Conservation (phyloP, 1,140 invertebrate genomes). For the Lordiphosa mommai region DNA sequence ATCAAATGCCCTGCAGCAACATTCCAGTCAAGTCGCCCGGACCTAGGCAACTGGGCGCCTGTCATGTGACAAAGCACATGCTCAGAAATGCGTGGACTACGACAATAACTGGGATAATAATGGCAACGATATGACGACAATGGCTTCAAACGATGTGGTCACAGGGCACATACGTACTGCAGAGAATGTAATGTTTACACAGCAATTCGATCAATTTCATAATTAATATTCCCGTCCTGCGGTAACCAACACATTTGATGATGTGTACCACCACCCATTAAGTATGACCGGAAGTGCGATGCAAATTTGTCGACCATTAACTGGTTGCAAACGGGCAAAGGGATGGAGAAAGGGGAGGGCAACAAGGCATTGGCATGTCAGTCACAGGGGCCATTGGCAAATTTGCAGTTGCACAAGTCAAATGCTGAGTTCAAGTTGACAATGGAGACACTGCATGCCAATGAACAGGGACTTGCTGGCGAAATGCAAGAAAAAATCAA, state of each 20-base stretch:
- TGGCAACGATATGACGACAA: too few species aligned
- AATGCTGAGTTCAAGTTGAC: conserved; percentile 37
- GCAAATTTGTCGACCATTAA: conserved; percentile 25
- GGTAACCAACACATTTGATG: neutral
- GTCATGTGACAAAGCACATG: too few species aligned
- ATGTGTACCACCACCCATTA: neutral
- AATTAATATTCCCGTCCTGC: conserved; percentile 25
- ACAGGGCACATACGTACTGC: conserved; percentile 1
- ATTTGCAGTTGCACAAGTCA: conserved; percentile 51
- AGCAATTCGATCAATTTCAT: conserved; percentile 51
- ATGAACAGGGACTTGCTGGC: conserved; percentile 41
- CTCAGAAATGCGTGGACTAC: neutral
- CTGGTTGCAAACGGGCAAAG: conserved; percentile 8
- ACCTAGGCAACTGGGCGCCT: too few species aligned
- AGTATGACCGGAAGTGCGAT: neutral
- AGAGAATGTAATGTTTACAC: conserved; percentile 41
- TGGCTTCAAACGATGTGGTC: conserved; percentile 9
- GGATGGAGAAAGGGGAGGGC: neutral
- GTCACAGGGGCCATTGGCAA: conserved; percentile 51
- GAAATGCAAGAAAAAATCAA: conserved; percentile 31
- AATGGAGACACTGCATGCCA: conserved; percentile 56
- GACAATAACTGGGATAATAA: conserved; percentile 33
- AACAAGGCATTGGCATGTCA: conserved; percentile 33
- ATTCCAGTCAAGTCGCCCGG: neutral
- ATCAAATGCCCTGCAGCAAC: conserved; percentile 33